Conservation (phyloP, 2,797 vertebrate species). For the Galago senegalensis region DNA sequence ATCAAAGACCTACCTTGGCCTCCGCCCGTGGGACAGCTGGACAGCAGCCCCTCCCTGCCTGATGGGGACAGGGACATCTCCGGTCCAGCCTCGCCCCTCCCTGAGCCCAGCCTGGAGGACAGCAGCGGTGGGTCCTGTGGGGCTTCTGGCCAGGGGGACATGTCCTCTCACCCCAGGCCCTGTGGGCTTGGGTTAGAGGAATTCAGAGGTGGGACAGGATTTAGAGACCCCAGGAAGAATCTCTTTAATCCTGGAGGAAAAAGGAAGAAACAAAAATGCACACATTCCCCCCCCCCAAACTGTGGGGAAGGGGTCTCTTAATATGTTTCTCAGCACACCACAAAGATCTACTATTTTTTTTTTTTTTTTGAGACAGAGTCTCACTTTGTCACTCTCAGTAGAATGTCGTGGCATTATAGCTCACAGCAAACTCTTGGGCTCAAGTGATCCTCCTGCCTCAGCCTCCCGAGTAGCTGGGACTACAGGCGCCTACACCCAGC, state of each 20-base stretch:
- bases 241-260: not conserved
- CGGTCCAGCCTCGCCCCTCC: constrained; percentile 90
- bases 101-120: constrained; percentile 92
- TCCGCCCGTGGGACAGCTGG: constrained; percentile 98
- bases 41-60: constrained; percentile 92
- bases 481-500: too few species aligned
- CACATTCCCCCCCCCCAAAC: not conserved
- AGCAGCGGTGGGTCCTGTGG: constrained; percentile 95
- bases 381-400: too few species aligned
- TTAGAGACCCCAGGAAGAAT: not conserved
- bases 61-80: constrained; percentile 93
- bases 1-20: constrained; percentile 99
- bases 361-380: too few species aligned
- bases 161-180: not conserved
- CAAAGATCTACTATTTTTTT: not conserved
- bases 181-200: constrained; percentile 23
- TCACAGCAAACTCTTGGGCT: too few species aligned
- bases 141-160: constrained; percentile 64
- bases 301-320: not conserved
- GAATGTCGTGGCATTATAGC: too few species aligned
- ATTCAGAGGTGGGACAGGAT: not conserved
- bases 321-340: not conserved
- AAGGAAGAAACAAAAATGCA: not conserved
- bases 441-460: too few species aligned
- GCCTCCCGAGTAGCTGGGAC: too few species aligned